These are phyloP conservation scores for Pycnonotus jocosus DNA, from an alignment of 2,113 vertebrate species.

Conservation along the genomic window DNA sequence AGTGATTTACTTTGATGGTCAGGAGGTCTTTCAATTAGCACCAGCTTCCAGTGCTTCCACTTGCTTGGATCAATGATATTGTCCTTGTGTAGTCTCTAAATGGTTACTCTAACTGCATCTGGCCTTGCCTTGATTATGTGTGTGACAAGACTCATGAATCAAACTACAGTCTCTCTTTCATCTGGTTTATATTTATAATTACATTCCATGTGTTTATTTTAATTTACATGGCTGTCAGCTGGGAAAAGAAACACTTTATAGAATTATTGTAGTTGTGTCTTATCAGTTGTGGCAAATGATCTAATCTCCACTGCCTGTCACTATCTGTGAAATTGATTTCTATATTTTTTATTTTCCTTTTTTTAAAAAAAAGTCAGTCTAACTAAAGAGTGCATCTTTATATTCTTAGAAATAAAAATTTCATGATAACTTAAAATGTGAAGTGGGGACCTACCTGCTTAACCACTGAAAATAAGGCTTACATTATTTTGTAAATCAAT, in stretches of 20 bases:
- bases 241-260: background rate
- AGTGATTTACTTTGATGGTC: background rate
- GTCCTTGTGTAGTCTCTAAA: background rate
- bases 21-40: background rate
- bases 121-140: background rate
- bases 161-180: background rate
- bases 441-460: background rate
- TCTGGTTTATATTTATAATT: background rate
- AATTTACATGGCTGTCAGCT: background rate
- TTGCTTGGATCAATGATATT: background rate
- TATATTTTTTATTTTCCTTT: background rate
- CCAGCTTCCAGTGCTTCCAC: background rate
- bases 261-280: background rate
- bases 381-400: background rate
- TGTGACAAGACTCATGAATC: background rate
- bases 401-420: background rate
- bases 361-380: background rate
- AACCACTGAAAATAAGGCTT: background rate
- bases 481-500: background rate
- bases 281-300: background rate
- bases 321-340: slow-evolving; percentile 2
- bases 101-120: background rate
- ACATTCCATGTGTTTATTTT: background rate
- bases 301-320: background rate
- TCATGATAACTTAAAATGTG: background rate